Evolutionary conservation across 2,888 invertebrate species (phyloP).

Genomic region (Drosophila maculinotata): DNA sequence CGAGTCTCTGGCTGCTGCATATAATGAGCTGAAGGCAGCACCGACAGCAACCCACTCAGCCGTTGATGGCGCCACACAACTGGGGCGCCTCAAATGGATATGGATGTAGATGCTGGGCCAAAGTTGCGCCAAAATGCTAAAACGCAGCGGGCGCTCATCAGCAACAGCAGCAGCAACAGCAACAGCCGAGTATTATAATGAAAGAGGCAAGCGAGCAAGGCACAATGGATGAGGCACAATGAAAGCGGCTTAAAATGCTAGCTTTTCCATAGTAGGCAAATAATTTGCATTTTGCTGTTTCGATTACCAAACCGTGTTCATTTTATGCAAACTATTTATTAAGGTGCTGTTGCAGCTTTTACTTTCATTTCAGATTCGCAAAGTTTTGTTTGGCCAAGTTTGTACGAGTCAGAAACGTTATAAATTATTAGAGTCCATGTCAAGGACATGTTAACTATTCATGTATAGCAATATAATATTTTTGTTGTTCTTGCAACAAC

Average conservation of each 20-base stretch:
- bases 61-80: slow-evolving; percentile 54
- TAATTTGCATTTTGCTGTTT: slow-evolving; percentile 52
- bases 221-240: slow-evolving; percentile 65
- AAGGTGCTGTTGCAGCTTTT: slow-evolving; percentile 17
- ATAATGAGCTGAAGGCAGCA: slow-evolving; percentile 69
- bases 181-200: slow-evolving; percentile 37
- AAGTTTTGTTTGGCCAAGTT: background rate
- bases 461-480: slow-evolving; percentile 1
- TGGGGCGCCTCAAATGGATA: slow-evolving; percentile 55
- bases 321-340: slow-evolving; percentile 37
- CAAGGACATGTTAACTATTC: slow-evolving; percentile 17
- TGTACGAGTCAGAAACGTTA: background rate
- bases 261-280: slow-evolving; percentile 27
- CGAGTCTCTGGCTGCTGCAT: slow-evolving; percentile 51
- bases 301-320: slow-evolving; percentile 45
- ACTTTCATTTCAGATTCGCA: slow-evolving; percentile 9
- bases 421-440: slow-evolving; percentile 5
- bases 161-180: slow-evolving; percentile 12
- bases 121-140: slow-evolving; percentile 70
- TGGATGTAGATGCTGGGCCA: slow-evolving; percentile 57
- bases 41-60: slow-evolving; percentile 18
- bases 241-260: slow-evolving; percentile 69
- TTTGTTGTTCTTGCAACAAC: no score
- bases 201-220: slow-evolving; percentile 43
- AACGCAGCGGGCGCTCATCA: slow-evolving; percentile 71